Conservation (phyloP, 30 jellyfish, hydroid and myxozoan species). For the Chrysaora quinquecirrha region DNA sequence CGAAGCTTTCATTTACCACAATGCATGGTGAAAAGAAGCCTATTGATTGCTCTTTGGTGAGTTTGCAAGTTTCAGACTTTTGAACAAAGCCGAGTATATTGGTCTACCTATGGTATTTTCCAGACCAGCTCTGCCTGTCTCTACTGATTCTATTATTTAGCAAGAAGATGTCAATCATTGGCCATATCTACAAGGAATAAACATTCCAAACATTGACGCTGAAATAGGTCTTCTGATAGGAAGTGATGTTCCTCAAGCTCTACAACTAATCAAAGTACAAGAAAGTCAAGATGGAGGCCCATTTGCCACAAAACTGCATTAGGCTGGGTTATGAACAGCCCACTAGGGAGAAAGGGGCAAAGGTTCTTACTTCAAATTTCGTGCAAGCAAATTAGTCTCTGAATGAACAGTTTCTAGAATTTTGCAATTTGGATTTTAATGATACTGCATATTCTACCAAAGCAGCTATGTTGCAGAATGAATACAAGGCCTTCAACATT, state of each 20-base stretch:
- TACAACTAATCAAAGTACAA: conserved; percentile 10
- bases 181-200: conserved; percentile 24
- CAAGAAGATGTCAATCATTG: conserved; percentile 47
- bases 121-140: conserved; percentile 31
- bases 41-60: background rate
- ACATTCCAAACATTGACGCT: background rate
- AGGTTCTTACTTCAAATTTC: background rate
- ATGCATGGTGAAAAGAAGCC: background rate
- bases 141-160: background rate
- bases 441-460: background rate
- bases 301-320: conserved; percentile 27
- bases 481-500: background rate
- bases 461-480: background rate
- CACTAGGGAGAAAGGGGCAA: conserved; percentile 23
- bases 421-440: background rate
- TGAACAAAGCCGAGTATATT: background rate
- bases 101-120: conserved; percentile 30
- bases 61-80: conserved; percentile 8
- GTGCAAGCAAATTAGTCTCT: background rate
- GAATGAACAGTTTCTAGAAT: background rate
- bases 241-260: conserved; percentile 23
- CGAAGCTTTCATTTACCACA: conserved; percentile 7
- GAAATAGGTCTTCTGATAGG: conserved; percentile 37
- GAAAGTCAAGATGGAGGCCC: conserved; percentile 45
- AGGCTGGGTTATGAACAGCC: conserved; percentile 51